phyloP scores from a whole-genome alignment of 1,140 invertebrate species.

The Macrosteles quadrilineatus region DNA sequence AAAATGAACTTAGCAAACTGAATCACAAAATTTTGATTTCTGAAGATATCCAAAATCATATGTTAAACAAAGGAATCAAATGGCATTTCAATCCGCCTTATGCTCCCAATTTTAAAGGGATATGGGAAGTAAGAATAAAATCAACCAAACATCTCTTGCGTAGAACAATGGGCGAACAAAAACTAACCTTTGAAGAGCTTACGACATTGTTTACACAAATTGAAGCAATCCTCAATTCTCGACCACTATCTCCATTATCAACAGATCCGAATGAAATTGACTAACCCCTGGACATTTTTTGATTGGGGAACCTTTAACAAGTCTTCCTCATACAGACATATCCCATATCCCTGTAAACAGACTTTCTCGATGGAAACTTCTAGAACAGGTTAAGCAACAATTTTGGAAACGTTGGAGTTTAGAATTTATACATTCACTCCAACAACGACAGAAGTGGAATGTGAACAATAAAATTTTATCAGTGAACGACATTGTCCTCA shows the following conservation, averaged over 20 bases:
- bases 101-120: constrained; percentile 48
- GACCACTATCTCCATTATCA: too few relatives aligned
- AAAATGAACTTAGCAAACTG: background rate
- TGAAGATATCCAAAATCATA: background rate
- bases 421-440: constrained; percentile 46
- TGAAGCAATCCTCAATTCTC: too few relatives aligned
- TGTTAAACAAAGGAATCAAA: constrained; percentile 39
- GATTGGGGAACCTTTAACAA: constrained; percentile 42
- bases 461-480: background rate
- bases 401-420: constrained; percentile 46
- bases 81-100: constrained; percentile 50
- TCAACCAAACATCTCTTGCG: constrained; percentile 40
- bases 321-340: constrained; percentile 45
- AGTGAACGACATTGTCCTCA: constrained; percentile 15
- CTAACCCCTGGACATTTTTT: constrained; percentile 46
- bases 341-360: constrained; percentile 35
- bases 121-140: constrained; percentile 47
- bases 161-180: constrained; percentile 19
- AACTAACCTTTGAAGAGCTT: constrained; percentile 46
- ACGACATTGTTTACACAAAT: too few relatives aligned
- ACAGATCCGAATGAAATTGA: constrained; percentile 38
- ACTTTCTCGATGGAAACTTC: constrained; percentile 39
- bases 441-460: constrained; percentile 43
- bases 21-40: background rate
- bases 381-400: constrained; percentile 41